A percentile compares a stretch with the other conserved stretches of the same genome.
phyloP scores from a whole-genome alignment of 2,888 invertebrate species.

The Drosophila austrosaltans region DNA sequence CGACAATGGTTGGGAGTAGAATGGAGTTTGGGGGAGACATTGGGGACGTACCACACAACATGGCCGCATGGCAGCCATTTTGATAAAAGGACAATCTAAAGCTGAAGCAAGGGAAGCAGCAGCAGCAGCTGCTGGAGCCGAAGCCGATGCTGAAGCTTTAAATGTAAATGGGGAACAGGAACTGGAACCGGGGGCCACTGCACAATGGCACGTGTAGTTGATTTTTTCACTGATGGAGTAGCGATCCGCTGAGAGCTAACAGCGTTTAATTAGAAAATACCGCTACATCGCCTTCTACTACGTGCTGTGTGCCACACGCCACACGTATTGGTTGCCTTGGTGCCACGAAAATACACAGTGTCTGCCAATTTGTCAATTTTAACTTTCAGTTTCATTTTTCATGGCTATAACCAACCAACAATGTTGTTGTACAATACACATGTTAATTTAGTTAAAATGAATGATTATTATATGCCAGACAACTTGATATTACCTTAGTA shows the following conservation, averaged over 20 bases:
- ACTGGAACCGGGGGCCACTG: neutral
- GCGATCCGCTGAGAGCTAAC: conserved; percentile 19
- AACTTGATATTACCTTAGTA: too few relatives aligned
- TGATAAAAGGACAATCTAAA: conserved; percentile 57
- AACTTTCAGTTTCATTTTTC: conserved; percentile 33
- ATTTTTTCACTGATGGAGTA: conserved; percentile 50
- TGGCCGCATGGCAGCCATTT: conserved; percentile 72
- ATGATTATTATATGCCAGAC: too few relatives aligned
- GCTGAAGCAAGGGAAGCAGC: conserved; percentile 46
- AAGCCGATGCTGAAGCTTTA: conserved; percentile 18
- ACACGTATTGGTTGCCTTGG: conserved; percentile 32
- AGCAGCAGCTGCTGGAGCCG: conserved; percentile 15
- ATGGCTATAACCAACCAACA: neutral
- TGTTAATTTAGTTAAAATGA: neutral
- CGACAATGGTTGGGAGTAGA: conserved; percentile 2
- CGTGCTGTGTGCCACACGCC: conserved; percentile 44
- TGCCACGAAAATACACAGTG: conserved; percentile 51
- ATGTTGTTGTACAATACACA: neutral
- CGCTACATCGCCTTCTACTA: conserved; percentile 67
- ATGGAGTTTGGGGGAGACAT: conserved; percentile 20
- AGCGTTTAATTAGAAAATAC: conserved; percentile 74
- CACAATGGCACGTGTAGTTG: conserved; percentile 66
- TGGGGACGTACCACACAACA: conserved; percentile 49
- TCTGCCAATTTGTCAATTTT: conserved; percentile 70
- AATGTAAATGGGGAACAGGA: conserved; percentile 24